phyloP scores from a whole-genome alignment of 92 coral and sea anemone genomes.

The Meandrina meandrites region DNA sequence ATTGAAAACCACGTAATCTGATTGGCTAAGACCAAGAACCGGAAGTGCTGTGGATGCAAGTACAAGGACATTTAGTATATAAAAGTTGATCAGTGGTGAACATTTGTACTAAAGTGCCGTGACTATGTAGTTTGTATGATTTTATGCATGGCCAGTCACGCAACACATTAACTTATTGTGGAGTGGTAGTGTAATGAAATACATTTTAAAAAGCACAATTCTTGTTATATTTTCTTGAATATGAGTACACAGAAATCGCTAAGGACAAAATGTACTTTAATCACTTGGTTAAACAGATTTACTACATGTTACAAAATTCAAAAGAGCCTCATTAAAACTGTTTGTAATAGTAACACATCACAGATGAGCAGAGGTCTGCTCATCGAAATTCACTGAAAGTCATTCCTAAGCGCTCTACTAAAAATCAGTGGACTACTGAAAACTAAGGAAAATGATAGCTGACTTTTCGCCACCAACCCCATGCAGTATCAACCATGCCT shows the following conservation, averaged over 20 bases:
- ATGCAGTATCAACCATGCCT: no score
- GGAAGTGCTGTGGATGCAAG: slow-evolving; percentile 27
- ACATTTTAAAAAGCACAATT: no score
- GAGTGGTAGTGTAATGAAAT: no score
- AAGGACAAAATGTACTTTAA: neutral
- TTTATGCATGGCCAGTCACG: neutral
- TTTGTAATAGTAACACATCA: neutral
- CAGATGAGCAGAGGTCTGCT: no score
- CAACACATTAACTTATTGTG: neutral
- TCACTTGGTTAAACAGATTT: no score
- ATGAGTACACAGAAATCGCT: neutral
- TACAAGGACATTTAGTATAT: neutral
- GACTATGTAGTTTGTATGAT: neutral
- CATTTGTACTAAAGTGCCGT: neutral
- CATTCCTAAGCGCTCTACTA: no score
- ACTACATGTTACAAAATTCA: no score
- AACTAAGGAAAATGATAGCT: neutral
- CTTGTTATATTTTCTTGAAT: no score
- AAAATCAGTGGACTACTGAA: neutral
- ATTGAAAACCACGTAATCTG: slow-evolving; percentile 36
- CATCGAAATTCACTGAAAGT: no score
- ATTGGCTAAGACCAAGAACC: slow-evolving; percentile 26
- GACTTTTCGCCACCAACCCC: neutral
- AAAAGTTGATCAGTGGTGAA: neutral
- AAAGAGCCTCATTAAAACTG: no score